Base-by-base conservation (phyloP, 64 coral and sea anemone genomes). In the Hydrozoanthus tunicans region DNA sequence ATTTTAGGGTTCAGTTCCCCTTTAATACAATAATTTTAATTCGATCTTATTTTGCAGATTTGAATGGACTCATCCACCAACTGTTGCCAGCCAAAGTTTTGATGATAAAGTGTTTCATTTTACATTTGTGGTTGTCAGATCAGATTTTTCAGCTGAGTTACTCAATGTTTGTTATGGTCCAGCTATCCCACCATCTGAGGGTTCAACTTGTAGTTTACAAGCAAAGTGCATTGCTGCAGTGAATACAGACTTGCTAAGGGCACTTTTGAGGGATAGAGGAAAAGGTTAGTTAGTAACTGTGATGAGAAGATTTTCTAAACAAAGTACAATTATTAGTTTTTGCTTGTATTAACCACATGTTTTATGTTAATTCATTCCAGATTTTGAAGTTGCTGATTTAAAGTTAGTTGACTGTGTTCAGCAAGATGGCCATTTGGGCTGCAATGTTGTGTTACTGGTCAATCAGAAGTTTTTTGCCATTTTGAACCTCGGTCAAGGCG, bases 261-360 rank as follows among this genome's bases (percentile, higher is more conserved):
- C 91, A 15, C 78, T 96, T 20, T 79, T 97, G 52, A 80, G 73
- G 24, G 92, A 97, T 43, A 92, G 92, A 94, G 95, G 95, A 55
- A 97, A 97, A 97, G 95, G 95, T 97, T 24, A 8, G 8, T 85
- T 3, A 59, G 20, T 73, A 5, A 52, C 62, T 9, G 62, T 64
- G 7, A 64, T 64, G 7, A 0, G 62, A 64, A 64, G 7, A 14
- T 64, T 64, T 64, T 7, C 13, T 14, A 64, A 0, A 64, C 62
- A 25, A 71, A 71, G 7, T 71, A 9, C 20, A 71, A 3, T 24
- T 71, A 3, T 24, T 71, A n/a, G 3, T 71, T 24, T 71, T 26
- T 43, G 32, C 32, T 43, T 43, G 32, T 2, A 43, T 43, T 43
- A 43, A 43, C 32, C 32, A 43, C 32, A 43, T 43, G 5, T 71